A percentile compares a stretch with the other conserved stretches of the same genome.
These are phyloP conservation scores for Phodopus roborovskii DNA, from an alignment of 2,113 vertebrate genomes.

Conservation along the genomic window DNA sequence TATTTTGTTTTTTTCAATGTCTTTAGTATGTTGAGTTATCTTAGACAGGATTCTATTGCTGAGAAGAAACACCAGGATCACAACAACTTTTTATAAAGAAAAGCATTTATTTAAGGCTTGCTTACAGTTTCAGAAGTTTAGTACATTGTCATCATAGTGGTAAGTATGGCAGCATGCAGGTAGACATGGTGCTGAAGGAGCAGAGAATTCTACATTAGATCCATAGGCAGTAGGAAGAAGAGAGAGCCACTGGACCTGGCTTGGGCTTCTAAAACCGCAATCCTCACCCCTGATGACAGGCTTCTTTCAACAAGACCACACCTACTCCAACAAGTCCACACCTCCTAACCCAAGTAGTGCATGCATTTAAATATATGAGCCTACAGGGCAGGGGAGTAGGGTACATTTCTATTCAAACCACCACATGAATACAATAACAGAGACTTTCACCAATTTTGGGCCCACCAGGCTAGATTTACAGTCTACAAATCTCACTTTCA, in stretches of 20 bases:
- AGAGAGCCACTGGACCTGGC: not conserved
- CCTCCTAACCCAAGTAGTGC: not conserved
- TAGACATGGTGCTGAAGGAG: too few relatives aligned
- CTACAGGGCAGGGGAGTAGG: not conserved
- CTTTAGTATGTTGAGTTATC: not conserved
- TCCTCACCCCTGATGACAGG: too few relatives aligned
- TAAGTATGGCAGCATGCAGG: not conserved
- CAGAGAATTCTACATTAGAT: not conserved
- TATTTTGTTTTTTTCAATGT: conserved; percentile 47
- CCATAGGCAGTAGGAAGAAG: not conserved
- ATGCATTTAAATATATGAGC: not conserved
- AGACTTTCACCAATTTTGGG: conserved; percentile 46
- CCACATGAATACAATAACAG: conserved; percentile 74
- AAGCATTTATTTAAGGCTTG: not conserved
- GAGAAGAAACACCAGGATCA: not conserved
- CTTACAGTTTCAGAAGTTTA: not conserved
- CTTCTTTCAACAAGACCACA: not conserved
- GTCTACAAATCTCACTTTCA: not conserved
- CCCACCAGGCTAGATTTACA: not conserved
- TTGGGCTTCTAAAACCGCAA: not conserved
- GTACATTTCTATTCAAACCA: not conserved
- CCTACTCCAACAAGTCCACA: not conserved
- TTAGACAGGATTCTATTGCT: not conserved
- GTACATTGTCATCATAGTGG: not conserved
- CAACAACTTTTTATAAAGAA: not conserved